Percentiles rank a stretch among this genome's conserved stretches.
Conservation (phyloP, 2,113 vertebrate species). For the Fulica atra region DNA sequence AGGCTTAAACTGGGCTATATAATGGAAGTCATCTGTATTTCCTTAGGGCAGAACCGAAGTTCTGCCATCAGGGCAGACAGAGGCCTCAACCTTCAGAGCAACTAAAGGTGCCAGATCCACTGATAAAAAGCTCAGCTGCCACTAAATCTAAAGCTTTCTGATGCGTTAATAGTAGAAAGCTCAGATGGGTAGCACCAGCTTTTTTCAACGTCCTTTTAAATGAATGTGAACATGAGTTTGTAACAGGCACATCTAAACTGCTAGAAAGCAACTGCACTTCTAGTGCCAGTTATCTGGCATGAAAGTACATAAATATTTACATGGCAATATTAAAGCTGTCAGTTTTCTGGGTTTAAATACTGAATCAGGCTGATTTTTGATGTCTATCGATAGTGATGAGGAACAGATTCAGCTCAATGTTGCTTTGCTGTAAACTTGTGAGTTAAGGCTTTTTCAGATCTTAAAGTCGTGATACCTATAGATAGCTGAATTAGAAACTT, state of each 20-base stretch:
- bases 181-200: not conserved
- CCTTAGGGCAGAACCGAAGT: rapidly evolving
- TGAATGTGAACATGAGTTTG: not conserved
- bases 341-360: not conserved
- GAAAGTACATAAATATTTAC: not conserved
- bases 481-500: not conserved
- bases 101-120: rapidly evolving
- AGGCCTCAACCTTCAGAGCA: not conserved
- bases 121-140: rapidly evolving
- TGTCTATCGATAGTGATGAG: not conserved
- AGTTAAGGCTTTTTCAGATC: not conserved
- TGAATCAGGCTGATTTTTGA: not conserved
- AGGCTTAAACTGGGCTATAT: not conserved
- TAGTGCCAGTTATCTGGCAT: not conserved
- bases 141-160: not conserved
- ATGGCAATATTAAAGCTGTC: not conserved
- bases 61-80: not conserved
- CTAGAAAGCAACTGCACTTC: not conserved
- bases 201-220: not conserved
- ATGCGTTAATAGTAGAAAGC: not conserved
- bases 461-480: not conserved
- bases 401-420: not conserved
- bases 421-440: not conserved
- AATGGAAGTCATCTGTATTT: not conserved
- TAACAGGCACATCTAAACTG: not conserved